Conservation (phyloP, 2,113 vertebrate genomes). For the Eleginops maclovinus region DNA sequence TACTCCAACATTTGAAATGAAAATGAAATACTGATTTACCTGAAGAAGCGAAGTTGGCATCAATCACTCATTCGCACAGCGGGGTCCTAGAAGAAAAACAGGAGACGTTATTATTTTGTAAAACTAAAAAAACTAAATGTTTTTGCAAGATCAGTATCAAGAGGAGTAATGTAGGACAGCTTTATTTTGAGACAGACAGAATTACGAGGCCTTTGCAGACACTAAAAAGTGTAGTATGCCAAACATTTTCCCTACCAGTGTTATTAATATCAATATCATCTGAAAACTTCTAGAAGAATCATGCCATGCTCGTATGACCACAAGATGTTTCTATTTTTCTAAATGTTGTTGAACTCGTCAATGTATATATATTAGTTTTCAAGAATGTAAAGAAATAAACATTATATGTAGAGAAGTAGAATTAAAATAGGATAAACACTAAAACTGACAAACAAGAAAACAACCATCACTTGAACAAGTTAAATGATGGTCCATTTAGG, state of each 20-base stretch:
- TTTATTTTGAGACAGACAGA: neutral
- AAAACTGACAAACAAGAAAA: too few species aligned
- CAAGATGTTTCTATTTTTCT: too few species aligned
- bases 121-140: too few species aligned
- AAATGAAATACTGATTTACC: slow-evolving; percentile 66
- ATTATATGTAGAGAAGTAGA: too few species aligned
- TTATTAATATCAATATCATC: neutral
- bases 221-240: neutral
- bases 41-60: slow-evolving; percentile 78
- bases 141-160: slow-evolving; percentile 1
- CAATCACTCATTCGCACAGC: slow-evolving; percentile 84
- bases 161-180: neutral
- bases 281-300: neutral
- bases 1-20: neutral
- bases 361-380: too few species aligned
- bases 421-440: too few species aligned
- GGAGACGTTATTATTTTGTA: neutral
- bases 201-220: neutral
- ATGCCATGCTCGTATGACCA: neutral
- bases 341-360: too few species aligned
- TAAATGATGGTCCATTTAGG: too few species aligned
- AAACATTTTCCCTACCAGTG: neutral
- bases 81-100: slow-evolving; percentile 61
- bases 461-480: too few species aligned
- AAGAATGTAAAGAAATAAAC: too few species aligned